phyloP scores from a whole-genome alignment of 2,113 vertebrate species.

The Rafetus swinhoei region DNA sequence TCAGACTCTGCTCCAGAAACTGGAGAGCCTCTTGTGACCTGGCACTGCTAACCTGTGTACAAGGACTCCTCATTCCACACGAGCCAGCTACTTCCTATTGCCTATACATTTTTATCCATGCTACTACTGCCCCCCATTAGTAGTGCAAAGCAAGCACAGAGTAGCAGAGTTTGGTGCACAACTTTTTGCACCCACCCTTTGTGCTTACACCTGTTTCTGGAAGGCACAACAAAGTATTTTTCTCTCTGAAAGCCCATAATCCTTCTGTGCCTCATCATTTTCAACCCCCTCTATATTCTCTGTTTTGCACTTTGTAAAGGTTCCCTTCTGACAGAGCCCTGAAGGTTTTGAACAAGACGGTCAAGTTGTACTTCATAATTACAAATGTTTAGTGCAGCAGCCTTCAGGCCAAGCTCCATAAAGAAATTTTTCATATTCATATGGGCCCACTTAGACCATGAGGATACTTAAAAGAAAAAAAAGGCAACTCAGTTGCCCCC shows the following conservation, averaged over 20 bases:
- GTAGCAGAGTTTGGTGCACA: not conserved
- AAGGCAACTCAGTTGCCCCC: not conserved
- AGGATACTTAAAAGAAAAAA: conserved; percentile 6
- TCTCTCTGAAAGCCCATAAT: not conserved
- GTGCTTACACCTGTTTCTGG: not conserved
- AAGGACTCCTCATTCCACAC: not conserved
- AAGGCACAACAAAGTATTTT: not conserved
- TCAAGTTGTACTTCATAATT: conserved; percentile 6
- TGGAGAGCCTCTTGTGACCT: not conserved
- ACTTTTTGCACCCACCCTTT: too few relatives aligned
- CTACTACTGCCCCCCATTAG: not conserved
- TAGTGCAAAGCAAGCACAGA: not conserved
- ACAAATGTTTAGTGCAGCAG: not conserved
- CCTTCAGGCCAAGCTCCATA: conserved; percentile 10
- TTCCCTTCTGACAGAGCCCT: not conserved
- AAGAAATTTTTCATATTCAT: not conserved
- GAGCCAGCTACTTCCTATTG: not conserved
- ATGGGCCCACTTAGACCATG: not conserved
- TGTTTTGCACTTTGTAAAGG: not conserved
- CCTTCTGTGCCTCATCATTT: not conserved
- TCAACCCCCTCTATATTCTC: not conserved
- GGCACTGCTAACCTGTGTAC: not conserved
- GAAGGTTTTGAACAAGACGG: not conserved
- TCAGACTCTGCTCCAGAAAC: not conserved
- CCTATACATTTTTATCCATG: not conserved